Evolutionary conservation across 2,888 invertebrate species (phyloP), one percentile per base, ranked within the genome.

Genomic region (Isotomurus palustris): DNA sequence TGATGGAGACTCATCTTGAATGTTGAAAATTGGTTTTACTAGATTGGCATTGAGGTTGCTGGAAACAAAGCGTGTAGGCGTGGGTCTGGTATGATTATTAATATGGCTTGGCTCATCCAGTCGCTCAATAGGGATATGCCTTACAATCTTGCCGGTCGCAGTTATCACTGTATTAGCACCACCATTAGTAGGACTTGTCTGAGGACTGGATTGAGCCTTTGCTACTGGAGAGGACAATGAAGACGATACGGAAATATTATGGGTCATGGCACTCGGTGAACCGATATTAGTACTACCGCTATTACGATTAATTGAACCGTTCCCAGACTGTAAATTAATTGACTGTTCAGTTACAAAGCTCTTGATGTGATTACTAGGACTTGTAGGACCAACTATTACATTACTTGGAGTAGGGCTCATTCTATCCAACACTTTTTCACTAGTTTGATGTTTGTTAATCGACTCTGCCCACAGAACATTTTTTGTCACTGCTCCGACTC

Each of bases 381-480:
- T n/a, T n/a, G n/a, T n/a, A n/a, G n/a, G n/a, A n/a, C n/a, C n/a
- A n/a, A n/a, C n/a, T n/a, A n/a, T n/a, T n/a, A n/a, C n/a, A 24
- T 43, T 28, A 43, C 50, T 56, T 2, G 51, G 51, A 24, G 25
- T 57, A 22, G 51, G 52, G 5, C 58, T 38, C 24, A 56, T 56
- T 40, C 58, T 44, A 4, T 60, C 57, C 10, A 62, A 47, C 43
- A 56, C 59, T 22, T 60, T 60, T 35, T 67, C 66, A 3, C 62
- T 54, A 2, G 38, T 28, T 25, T 53, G 57, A 27, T 68, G 66
- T 32, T 65, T 55, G 49, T 49, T 60, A 38, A 54, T 60, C 3
- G 66, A 60, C 44, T 68, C 66, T n/a, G 65, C 67, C 70, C 68
- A 68, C 8, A 68, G 25, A 24, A 64, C 55, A 56, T 65, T 66